A percentile compares a stretch with the other conserved stretches of the same genome.
Evolutionary conservation across 2,113 vertebrate genomes (phyloP).

Genomic region (Tamias sibiricus): DNA sequence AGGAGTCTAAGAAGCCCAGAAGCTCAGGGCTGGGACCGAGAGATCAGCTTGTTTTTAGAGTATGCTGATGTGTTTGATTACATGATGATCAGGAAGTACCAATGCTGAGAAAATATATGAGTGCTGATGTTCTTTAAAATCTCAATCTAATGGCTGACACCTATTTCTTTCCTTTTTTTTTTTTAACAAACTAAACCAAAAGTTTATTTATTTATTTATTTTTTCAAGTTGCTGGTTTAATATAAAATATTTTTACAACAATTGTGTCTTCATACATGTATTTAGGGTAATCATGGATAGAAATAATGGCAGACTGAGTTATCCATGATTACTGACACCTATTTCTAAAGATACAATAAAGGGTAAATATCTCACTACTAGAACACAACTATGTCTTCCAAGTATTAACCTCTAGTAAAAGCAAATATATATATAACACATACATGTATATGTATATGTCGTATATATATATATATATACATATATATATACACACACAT

Average conservation of each 20-base stretch:
- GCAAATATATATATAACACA: neutral
- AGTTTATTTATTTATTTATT: too few species aligned
- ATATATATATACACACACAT: too few species aligned
- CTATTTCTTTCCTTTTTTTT: too few species aligned
- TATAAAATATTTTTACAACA: too few species aligned
- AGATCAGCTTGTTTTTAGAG: neutral
- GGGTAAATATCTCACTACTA: neutral
- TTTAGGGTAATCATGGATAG: too few species aligned
- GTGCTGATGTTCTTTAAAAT: neutral
- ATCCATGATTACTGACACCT: too few species aligned
- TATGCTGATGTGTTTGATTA: neutral
- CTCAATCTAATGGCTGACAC: neutral
- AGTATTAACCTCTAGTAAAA: constrained; percentile 30
- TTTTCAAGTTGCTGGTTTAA: too few species aligned
- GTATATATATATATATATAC: too few species aligned
- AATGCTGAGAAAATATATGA: neutral
- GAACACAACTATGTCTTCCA: neutral
- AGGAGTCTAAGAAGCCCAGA: neutral
- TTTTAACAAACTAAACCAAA: too few species aligned
- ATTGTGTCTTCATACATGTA: too few species aligned
- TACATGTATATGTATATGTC: neutral
- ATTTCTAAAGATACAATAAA: constrained; percentile 35
- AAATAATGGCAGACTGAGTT: too few species aligned
- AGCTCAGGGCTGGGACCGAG: neutral
- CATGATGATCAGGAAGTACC: neutral